Conservation (phyloP, 2,113 vertebrate species). For the Mirza zaza region DNA sequence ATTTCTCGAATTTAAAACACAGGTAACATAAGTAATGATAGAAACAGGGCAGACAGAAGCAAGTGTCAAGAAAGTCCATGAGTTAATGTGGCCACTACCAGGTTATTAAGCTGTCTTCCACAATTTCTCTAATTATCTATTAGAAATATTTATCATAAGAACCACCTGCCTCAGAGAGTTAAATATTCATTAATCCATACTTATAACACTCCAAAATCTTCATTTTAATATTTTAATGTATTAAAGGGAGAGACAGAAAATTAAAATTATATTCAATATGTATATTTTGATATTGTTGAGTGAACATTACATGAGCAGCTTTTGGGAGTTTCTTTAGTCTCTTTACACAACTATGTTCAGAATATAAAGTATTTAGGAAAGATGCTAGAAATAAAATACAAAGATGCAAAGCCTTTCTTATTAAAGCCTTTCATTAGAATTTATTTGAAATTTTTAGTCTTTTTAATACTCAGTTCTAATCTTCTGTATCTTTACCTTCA, state of each 20-base stretch:
- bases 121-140: neutral
- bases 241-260: neutral
- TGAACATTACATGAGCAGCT: neutral
- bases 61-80: neutral
- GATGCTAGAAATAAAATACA: neutral
- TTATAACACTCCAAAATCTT: neutral
- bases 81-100: neutral
- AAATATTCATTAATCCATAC: neutral
- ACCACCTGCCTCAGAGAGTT: neutral
- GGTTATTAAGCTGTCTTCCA: neutral
- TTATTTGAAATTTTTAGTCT: neutral
- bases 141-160: neutral
- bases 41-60: neutral
- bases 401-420: neutral
- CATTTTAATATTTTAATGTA: neutral
- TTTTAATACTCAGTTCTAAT: neutral
- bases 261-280: neutral
- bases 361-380: slow-evolving; percentile 10
- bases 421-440: neutral
- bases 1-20: neutral
- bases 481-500: neutral
- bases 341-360: neutral
- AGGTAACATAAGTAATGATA: neutral
- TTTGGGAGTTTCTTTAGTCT: neutral
- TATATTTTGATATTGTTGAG: neutral